Base-by-base conservation (phyloP, 2,888 invertebrate genomes). In the Fissipunctia ypsillon region DNA sequence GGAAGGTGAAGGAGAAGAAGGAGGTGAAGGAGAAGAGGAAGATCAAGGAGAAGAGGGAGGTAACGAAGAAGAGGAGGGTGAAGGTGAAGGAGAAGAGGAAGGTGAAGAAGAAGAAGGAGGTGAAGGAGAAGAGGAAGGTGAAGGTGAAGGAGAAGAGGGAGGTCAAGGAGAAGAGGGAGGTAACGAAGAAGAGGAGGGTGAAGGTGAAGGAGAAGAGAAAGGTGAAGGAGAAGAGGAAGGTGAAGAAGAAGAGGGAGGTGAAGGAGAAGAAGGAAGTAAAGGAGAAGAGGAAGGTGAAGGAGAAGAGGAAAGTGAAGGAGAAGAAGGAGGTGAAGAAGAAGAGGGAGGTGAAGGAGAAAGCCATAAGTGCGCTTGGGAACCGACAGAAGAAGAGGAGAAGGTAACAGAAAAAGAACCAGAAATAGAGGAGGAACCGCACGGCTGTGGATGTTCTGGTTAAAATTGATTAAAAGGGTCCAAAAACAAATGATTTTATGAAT, bases 361-460 rank as follows among this genome's bases (percentile, higher is more conserved):
- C 12, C 25, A 60, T 25, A 56, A 25, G 22, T 70, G 71, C 9
- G 2, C 14, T 41, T 1, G 0, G 5, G 28, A 52, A 22, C 48
- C 69, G 0, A 22, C 19, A 9, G 48, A 64, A 14, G 52, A 63
- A 31, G 56, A 63, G 4, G n/a, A n/a, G n/a, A 25, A 66, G 45
- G 22, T 6, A 57, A 57, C 12, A 43, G 38, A 67, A 3, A n/a
- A 54, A 45, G 48, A 54, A 6, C 19, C 38, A 12, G 59, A 71
- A 22, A 25, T 2, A 9, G 54, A 56, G 14, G 54, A 73, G 19
- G 35, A 43, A 35, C 0, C 10, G 12, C 22, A 45, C 0, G 19
- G 38, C 3, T 73, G 73, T 45, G 73, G 54, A 45, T 73, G 73
- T 73, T 43, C 43, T 31, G 69, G 69, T 69, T 69, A 69, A 60